A percentile compares a stretch with the other conserved stretches of the same genome.
These are phyloP conservation scores for Tragelaphus buxtoni DNA, from an alignment of 2,113 vertebrate genomes.

Conservation along the genomic window DNA sequence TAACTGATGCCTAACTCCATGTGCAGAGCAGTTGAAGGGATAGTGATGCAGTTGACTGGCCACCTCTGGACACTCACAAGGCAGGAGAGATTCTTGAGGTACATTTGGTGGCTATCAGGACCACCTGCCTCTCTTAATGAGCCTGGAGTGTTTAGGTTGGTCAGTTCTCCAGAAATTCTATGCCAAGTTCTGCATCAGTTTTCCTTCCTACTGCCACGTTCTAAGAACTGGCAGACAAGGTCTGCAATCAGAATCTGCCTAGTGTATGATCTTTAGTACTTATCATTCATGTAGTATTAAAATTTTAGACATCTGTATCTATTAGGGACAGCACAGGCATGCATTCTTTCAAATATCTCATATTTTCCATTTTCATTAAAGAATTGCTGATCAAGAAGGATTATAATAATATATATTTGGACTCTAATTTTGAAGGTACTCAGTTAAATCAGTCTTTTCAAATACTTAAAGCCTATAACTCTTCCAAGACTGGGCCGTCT, in stretches of 20 bases:
- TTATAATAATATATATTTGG: background rate
- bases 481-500: background rate
- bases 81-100: background rate
- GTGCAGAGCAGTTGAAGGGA: background rate
- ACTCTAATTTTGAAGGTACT: background rate
- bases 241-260: background rate
- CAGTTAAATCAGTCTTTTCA: background rate
- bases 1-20: background rate
- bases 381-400: background rate
- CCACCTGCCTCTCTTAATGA: background rate
- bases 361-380: background rate
- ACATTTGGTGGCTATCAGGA: background rate
- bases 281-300: background rate
- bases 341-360: background rate
- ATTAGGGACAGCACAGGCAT: background rate
- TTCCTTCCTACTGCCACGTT: background rate
- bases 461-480: background rate
- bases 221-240: rapidly evolving
- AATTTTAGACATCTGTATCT: background rate
- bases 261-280: background rate
- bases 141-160: background rate
- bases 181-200: background rate
- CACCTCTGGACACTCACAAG: background rate
- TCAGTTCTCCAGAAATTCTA: background rate
- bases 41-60: background rate